phyloP scores from a whole-genome alignment of 53 echinoderm and acorn worm species.

The Holothuria leucospilota region DNA sequence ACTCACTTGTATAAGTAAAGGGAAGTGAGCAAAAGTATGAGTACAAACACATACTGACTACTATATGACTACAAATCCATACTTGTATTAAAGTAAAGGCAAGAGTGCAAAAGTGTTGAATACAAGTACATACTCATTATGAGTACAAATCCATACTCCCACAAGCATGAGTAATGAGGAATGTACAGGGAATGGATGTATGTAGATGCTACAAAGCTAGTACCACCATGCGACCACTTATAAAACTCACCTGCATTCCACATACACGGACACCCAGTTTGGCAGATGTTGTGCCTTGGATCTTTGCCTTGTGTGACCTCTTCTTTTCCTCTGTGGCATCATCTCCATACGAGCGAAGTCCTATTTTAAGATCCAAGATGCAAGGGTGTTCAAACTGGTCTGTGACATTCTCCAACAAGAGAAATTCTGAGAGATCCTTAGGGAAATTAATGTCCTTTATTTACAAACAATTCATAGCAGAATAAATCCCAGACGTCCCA shows the following conservation, averaged over 20 bases:
- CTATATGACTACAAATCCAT: too few species aligned
- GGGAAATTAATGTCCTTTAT: conserved; percentile 11
- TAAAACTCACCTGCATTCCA: conserved; percentile 86
- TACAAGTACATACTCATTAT: too few species aligned
- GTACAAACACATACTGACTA: too few species aligned
- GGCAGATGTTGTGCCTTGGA: conserved; percentile 76
- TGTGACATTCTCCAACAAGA: conserved; percentile 85
- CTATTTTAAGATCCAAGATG: conserved; percentile 90
- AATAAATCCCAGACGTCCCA: too few species aligned
- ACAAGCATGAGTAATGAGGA: too few species aligned
- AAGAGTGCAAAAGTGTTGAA: too few species aligned
- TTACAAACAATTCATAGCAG: too few species aligned
- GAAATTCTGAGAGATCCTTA: conserved; percentile 70
- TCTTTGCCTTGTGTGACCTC: conserved; percentile 78
- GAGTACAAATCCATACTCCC: background rate
- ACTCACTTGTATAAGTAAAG: too few species aligned
- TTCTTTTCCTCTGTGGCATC: conserved; percentile 76
- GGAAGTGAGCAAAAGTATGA: too few species aligned
- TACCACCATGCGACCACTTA: background rate
- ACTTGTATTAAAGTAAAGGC: too few species aligned
- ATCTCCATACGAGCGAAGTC: conserved; percentile 72
- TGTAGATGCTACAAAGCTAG: too few species aligned
- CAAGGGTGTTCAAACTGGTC: conserved; percentile 72
- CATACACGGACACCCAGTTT: conserved; percentile 77
- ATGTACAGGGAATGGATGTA: too few species aligned